Evolutionary conservation across 2,888 invertebrate species (phyloP).

Genomic region (Lottia gigantea): DNA sequence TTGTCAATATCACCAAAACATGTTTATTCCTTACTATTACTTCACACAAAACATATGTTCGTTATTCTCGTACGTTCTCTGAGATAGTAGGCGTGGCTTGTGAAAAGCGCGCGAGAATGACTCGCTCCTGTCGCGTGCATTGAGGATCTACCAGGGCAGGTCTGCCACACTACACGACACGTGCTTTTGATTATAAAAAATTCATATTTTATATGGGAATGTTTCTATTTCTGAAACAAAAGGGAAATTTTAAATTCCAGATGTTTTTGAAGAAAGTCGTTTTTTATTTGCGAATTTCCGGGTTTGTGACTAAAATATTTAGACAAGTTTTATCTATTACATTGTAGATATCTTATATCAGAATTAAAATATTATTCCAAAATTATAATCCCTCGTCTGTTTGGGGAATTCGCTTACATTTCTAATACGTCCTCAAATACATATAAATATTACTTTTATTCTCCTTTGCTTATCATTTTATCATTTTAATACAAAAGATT

Average conservation of each 20-base stretch:
- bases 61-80: neutral
- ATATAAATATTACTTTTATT: too few relatives aligned
- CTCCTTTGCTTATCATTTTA: too few relatives aligned
- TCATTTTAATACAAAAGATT: too few relatives aligned
- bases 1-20: conserved; percentile 5
- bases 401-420: too few relatives aligned
- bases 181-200: neutral
- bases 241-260: neutral
- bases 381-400: too few relatives aligned
- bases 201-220: neutral
- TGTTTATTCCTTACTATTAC: neutral
- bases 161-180: neutral
- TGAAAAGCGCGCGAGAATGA: conserved; percentile 4
- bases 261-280: neutral
- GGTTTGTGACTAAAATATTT: neutral
- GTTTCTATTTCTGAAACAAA: neutral
- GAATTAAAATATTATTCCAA: too few relatives aligned
- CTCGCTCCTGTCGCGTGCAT: conserved; percentile 3
- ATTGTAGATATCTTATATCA: too few relatives aligned
- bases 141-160: neutral
- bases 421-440: too few relatives aligned
- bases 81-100: neutral
- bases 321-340: neutral
- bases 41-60: neutral
- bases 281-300: conserved; percentile 6